Percentiles rank a stretch among this genome's conserved stretches.
Evolutionary conservation across 2,888 invertebrate genomes (phyloP).

Genomic region (Machimus atricapillus): DNA sequence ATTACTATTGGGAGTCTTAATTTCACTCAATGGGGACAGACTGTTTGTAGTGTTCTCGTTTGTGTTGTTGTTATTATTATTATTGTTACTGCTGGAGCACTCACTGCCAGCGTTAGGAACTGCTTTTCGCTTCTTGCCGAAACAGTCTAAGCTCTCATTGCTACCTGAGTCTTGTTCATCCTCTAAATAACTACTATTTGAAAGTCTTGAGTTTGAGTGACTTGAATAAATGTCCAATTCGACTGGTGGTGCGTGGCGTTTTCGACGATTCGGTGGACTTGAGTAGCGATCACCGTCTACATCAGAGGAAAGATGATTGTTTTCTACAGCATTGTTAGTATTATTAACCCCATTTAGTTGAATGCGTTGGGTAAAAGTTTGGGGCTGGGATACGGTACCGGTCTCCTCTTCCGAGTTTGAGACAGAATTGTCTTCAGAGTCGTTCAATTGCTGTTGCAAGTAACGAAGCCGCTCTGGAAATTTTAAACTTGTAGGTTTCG

Average conservation of each 20-base stretch:
- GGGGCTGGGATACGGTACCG: conserved; percentile 29
- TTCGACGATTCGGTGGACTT: conserved; percentile 39
- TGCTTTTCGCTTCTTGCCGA: conserved; percentile 44
- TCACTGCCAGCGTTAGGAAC: conserved; percentile 41
- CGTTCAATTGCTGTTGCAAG: conserved; percentile 60
- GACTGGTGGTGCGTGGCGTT: conserved; percentile 36
- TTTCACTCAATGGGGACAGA: conserved; percentile 24
- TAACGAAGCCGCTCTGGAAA: conserved; percentile 64
- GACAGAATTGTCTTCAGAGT: conserved; percentile 68
- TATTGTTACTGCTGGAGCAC: neutral
- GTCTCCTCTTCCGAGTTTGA: conserved; percentile 43
- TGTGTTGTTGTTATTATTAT: neutral
- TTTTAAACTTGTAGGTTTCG: conserved; percentile 49
- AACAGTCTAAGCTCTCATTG: conserved; percentile 48
- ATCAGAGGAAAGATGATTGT: conserved; percentile 40
- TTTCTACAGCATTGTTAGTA: neutral
- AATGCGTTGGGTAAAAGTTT: conserved; percentile 13
- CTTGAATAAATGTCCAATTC: conserved; percentile 53
- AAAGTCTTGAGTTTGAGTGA: conserved; percentile 54
- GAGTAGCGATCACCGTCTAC: conserved; percentile 43
- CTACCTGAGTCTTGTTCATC: conserved; percentile 49
- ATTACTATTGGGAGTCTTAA: conserved; percentile 44
- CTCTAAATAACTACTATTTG: conserved; percentile 53
- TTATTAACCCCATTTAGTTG: conserved; percentile 45
- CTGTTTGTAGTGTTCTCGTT: conserved; percentile 25